Conservation (phyloP, 2,797 vertebrate genomes). For the Hippocampus kuda region DNA sequence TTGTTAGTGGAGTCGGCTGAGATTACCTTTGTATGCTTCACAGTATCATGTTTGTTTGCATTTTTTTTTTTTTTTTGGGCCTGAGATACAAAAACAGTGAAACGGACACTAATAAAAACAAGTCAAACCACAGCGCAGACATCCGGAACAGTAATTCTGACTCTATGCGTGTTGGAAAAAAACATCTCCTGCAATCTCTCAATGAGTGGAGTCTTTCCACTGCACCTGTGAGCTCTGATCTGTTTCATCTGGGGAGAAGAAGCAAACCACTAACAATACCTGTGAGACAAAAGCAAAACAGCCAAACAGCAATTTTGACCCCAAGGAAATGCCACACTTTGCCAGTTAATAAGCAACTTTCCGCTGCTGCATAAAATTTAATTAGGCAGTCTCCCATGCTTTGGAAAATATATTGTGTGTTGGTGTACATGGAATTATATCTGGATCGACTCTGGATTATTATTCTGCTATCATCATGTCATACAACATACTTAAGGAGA, state of each 20-base stretch:
- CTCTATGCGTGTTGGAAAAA: constrained; percentile 14
- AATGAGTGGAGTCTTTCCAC: constrained; percentile 25
- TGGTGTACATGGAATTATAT: neutral
- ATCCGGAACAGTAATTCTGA: constrained; percentile 11
- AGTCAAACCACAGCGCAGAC: constrained; percentile 4
- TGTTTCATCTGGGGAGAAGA: constrained; percentile 39
- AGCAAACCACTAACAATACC: constrained; percentile 55
- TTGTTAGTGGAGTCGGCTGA: constrained; percentile 42
- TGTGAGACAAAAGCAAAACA: constrained; percentile 55
- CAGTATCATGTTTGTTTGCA: constrained; percentile 33
- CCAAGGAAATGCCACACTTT: constrained; percentile 53
- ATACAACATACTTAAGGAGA: neutral
- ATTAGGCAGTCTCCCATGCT: constrained; percentile 52
- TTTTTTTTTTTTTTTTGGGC: constrained; percentile 17
- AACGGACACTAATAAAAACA: constrained; percentile 15
- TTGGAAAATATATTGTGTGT: constrained; percentile 26
- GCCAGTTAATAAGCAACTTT: constrained; percentile 50
- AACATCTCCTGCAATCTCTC: constrained; percentile 19
- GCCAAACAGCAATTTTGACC: constrained; percentile 49
- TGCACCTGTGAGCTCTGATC: constrained; percentile 50
- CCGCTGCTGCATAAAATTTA: constrained; percentile 47
- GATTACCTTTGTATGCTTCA: constrained; percentile 39
- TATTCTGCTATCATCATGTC: neutral
- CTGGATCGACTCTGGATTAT: neutral
- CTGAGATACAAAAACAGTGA: constrained; percentile 8